Conservation (phyloP, 1,140 invertebrate genomes). For the Samia ricini region DNA sequence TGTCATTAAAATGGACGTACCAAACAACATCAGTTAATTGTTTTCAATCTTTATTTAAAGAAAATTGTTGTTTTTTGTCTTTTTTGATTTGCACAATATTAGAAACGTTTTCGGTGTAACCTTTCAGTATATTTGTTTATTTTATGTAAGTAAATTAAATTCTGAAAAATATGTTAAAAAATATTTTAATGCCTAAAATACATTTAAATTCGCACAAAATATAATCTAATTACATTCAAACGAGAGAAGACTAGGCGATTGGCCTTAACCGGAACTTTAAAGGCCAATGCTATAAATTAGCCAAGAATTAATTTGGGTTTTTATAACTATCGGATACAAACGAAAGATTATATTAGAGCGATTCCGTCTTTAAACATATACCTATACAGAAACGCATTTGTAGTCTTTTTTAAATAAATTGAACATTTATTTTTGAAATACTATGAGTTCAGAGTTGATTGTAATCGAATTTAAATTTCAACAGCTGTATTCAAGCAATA, state of each 20-base stretch:
- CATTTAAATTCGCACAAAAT: background rate
- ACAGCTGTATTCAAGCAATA: no score
- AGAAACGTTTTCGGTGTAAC: background rate
- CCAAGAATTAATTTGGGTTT: conserved; percentile 12
- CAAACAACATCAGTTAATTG: background rate
- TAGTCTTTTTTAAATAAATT: no score
- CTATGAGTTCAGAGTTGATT: no score
- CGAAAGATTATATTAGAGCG: background rate
- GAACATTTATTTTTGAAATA: no score
- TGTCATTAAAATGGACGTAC: background rate
- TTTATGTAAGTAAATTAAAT: background rate
- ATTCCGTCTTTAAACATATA: background rate
- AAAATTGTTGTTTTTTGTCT: background rate
- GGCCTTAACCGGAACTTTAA: conserved; percentile 20
- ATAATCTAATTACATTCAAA: background rate
- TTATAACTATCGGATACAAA: conserved; percentile 6
- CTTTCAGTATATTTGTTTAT: background rate
- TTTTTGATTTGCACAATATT: background rate
- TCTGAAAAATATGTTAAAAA: no score
- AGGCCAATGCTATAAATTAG: conserved; percentile 15
- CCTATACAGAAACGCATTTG: no score
- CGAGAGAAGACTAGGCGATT: background rate
- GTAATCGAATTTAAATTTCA: no score
- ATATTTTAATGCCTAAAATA: no score
- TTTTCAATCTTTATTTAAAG: background rate